Evolutionary conservation across 2,113 vertebrate genomes (phyloP).

Genomic region (Thinocorus orbignyianus): DNA sequence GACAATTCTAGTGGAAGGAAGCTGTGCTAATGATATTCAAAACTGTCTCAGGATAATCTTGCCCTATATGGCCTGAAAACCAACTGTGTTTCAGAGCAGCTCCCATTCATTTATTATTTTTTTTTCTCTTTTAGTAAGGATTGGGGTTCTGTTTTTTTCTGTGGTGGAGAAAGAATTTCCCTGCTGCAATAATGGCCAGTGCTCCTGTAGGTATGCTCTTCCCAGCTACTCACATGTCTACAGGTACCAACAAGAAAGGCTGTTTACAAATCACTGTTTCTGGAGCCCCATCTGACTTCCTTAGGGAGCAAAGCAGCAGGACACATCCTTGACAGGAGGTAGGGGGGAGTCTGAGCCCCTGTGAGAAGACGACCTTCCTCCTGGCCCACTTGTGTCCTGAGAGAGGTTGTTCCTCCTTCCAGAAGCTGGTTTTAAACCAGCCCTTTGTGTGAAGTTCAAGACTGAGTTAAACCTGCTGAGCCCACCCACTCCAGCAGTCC

Average conservation of each 20-base stretch:
- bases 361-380: not conserved
- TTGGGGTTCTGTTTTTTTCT: not conserved
- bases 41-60: not conserved
- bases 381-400: not conserved
- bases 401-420: not conserved
- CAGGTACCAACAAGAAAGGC: not conserved
- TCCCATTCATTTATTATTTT: not conserved
- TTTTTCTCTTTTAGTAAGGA: not conserved
- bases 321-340: not conserved
- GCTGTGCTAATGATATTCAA: not conserved
- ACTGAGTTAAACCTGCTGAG: not conserved
- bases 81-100: not conserved
- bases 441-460: not conserved
- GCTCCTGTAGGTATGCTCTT: not conserved
- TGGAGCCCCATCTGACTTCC: not conserved
- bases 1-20: not conserved
- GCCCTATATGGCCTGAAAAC: not conserved
- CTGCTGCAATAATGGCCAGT: accelerated
- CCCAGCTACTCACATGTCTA: accelerated
- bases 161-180: not conserved
- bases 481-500: no score
- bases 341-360: not conserved
- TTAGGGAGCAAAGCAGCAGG: not conserved
- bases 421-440: not conserved
- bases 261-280: not conserved